A percentile compares a stretch with the other conserved stretches of the same genome.
Conservation (phyloP, 1,140 invertebrate species). For the Bombus superbus region DNA sequence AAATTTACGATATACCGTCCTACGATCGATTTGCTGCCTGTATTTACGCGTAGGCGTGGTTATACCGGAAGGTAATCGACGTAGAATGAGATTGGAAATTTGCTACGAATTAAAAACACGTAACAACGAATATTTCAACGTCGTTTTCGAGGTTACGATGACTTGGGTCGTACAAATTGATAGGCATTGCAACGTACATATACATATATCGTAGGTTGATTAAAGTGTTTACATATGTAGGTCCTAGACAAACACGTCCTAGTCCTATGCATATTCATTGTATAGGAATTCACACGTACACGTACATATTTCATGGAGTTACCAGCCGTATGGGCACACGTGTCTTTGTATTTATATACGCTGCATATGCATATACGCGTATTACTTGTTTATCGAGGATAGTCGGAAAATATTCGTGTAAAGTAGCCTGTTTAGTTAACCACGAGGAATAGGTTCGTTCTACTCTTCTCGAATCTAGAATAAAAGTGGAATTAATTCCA, state of each 20-base stretch:
- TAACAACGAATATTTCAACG: neutral
- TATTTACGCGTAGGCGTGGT: neutral
- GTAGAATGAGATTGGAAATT: neutral
- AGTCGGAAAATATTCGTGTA: neutral
- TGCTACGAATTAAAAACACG: neutral
- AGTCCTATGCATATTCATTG: constrained; percentile 45
- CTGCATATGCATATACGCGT: constrained; percentile 25
- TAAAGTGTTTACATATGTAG: constrained; percentile 51
- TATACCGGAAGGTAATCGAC: neutral
- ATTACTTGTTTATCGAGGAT: constrained; percentile 18
- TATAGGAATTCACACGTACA: constrained; percentile 46
- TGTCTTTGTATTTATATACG: neutral
- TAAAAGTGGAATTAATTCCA: neutral
- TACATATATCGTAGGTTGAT: neutral
- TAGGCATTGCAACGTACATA: neutral
- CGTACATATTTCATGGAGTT: constrained; percentile 1
- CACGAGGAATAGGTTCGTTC: rapidly evolving
- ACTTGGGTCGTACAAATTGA: neutral
- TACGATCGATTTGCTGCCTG: too few relatives aligned
- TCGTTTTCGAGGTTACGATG: neutral
- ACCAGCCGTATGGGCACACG: neutral
- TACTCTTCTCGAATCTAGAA: neutral
- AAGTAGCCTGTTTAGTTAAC: too few relatives aligned
- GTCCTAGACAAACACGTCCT: constrained; percentile 43
- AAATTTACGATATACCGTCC: neutral